Percentiles rank a stretch among this genome's conserved stretches.
These are phyloP conservation scores for Glaucomys volans DNA, from an alignment of 2,113 vertebrate genomes.

Conservation along the genomic window DNA sequence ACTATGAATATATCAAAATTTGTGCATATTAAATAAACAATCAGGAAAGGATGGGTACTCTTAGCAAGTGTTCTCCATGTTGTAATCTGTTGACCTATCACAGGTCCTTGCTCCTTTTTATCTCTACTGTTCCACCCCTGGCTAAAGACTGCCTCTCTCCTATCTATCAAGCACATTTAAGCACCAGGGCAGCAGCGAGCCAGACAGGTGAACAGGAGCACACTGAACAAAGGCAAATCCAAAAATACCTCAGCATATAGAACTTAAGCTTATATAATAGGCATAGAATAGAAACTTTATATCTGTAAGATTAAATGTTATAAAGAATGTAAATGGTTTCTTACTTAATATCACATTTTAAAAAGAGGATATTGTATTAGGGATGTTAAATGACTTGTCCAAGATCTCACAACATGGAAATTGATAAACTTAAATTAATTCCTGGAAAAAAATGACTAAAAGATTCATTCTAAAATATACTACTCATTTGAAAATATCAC, in stretches of 20 bases:
- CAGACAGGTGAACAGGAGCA: background rate
- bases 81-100: background rate
- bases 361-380: background rate
- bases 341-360: background rate
- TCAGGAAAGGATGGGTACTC: background rate
- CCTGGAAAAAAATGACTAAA: background rate
- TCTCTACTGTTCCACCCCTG: too few species aligned
- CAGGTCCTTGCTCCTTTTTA: background rate
- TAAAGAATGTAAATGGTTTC: background rate
- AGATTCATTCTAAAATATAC: background rate
- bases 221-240: background rate
- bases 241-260: background rate
- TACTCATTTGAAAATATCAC: background rate
- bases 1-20: background rate
- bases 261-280: background rate
- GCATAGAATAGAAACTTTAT: background rate
- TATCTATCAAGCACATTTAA: background rate
- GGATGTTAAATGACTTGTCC: background rate
- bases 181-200: background rate
- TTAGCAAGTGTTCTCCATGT: fast-evolving
- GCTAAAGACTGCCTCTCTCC: background rate
- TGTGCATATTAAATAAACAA: background rate
- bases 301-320: background rate
- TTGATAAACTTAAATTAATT: background rate
- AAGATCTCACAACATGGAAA: background rate